A percentile compares a stretch with the other conserved stretches of the same genome.
Evolutionary conservation across 2,113 vertebrate species (phyloP).

Genomic region (Mormyrus iriodes): DNA sequence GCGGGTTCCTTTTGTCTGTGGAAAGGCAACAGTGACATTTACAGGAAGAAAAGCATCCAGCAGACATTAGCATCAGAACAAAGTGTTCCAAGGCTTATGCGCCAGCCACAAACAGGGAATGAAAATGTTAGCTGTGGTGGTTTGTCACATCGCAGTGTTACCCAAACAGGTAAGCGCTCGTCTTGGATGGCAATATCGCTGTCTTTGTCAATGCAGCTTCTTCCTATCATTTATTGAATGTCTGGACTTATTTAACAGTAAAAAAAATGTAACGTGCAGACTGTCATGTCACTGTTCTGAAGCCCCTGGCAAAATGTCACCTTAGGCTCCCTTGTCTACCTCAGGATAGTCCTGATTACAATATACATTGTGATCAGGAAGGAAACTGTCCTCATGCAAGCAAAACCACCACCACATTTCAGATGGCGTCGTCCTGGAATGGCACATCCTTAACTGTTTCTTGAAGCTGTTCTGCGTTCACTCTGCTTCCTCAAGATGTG

Average conservation of each 20-base stretch:
- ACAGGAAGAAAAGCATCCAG: neutral
- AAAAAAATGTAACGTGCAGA: neutral
- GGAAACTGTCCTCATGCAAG: neutral
- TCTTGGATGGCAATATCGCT: neutral
- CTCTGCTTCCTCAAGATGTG: neutral
- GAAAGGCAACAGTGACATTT: constrained; percentile 16
- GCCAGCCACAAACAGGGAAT: neutral
- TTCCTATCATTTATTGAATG: neutral
- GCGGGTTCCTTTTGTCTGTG: constrained; percentile 13
- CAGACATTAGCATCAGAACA: constrained; percentile 19
- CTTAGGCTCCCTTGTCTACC: neutral
- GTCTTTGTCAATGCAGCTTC: neutral
- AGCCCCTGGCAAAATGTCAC: neutral
- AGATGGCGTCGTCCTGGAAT: neutral
- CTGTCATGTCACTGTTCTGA: neutral
- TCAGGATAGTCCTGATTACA: neutral
- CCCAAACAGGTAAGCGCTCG: neutral
- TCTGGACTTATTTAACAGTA: neutral
- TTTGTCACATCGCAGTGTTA: neutral
- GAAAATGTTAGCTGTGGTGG: neutral
- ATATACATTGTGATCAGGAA: neutral
- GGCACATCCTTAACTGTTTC: neutral
- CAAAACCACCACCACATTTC: neutral
- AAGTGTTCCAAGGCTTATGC: neutral
- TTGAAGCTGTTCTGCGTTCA: neutral